phyloP scores from a whole-genome alignment of 2,888 invertebrate species.

The Trichacis sp. region DNA sequence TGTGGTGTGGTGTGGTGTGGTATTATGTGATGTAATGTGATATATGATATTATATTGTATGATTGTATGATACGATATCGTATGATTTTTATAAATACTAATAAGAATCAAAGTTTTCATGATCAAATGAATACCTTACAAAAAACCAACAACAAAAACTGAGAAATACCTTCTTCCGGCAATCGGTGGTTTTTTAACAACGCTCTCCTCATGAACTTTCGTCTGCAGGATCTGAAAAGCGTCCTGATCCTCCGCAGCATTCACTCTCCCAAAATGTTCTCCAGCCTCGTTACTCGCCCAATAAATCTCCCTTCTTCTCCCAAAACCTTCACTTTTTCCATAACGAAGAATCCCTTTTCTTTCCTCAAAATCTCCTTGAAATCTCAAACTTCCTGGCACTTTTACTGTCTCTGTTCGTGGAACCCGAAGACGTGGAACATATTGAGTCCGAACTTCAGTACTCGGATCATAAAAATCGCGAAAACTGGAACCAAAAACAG shows the following conservation, averaged over 20 bases:
- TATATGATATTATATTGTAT: too few species aligned
- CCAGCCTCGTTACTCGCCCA: conserved; percentile 58
- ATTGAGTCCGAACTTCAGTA: background rate
- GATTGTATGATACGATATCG: too few species aligned
- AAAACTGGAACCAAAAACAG: background rate
- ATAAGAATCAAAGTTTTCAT: too few species aligned
- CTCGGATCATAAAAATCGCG: background rate
- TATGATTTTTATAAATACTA: too few species aligned
- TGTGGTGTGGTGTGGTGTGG: too few species aligned
- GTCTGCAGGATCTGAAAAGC: conserved; percentile 62
- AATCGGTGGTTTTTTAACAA: conserved; percentile 59
- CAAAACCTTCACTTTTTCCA: conserved; percentile 55
- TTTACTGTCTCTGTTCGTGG: conserved; percentile 9
- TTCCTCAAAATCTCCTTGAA: too few species aligned
- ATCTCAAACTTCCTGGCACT: too few species aligned
- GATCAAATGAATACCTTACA: too few species aligned
- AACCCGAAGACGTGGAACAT: background rate
- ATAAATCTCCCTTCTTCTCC: conserved; percentile 57
- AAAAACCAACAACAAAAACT: too few species aligned
- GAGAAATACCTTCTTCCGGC: conserved; percentile 56
- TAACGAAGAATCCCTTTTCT: conserved; percentile 40
- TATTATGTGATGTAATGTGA: too few species aligned
- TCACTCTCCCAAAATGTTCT: conserved; percentile 54
- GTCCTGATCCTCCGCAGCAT: conserved; percentile 56
- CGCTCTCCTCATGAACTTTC: conserved; percentile 57